Evolutionary conservation across 2,888 invertebrate genomes (phyloP).

Genomic region (Acrobeloides nanus): DNA sequence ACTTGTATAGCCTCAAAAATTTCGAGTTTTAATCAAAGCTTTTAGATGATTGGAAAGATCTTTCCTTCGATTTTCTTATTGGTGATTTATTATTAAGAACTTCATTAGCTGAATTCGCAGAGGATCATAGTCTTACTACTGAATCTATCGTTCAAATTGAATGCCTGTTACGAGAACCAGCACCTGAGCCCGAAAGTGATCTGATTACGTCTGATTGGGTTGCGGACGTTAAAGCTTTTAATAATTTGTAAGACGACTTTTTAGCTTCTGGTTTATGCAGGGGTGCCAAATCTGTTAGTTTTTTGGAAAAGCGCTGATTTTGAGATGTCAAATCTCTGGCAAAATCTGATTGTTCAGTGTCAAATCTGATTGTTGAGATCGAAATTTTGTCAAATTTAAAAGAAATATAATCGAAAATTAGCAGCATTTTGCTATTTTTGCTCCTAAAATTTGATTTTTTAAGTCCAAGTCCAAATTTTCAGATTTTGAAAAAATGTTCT

Average conservation of each 20-base stretch:
- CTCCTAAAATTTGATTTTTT: no score
- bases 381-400: no score
- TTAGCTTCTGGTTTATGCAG: no score
- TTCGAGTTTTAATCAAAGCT: neutral
- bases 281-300: neutral
- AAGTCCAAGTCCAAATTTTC: no score
- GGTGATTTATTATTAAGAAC: conserved; percentile 40
- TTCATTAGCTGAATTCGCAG: conserved; percentile 40
- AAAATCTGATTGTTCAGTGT: no score
- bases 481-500: neutral
- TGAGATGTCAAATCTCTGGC: no score
- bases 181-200: conserved; percentile 84
- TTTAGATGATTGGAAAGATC: conserved; percentile 40
- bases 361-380: no score
- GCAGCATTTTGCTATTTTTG: neutral
- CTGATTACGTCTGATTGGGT: conserved; percentile 96
- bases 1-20: neutral
- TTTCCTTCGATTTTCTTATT: conserved; percentile 45
- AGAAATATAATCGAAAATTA: no score
- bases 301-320: neutral
- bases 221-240: conserved; percentile 64
- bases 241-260: conserved; percentile 38
- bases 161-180: conserved; percentile 79
- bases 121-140: conserved; percentile 26
- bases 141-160: conserved; percentile 78